Conservation (phyloP, 1,140 invertebrate genomes). For the Saxidomus purpurata region DNA sequence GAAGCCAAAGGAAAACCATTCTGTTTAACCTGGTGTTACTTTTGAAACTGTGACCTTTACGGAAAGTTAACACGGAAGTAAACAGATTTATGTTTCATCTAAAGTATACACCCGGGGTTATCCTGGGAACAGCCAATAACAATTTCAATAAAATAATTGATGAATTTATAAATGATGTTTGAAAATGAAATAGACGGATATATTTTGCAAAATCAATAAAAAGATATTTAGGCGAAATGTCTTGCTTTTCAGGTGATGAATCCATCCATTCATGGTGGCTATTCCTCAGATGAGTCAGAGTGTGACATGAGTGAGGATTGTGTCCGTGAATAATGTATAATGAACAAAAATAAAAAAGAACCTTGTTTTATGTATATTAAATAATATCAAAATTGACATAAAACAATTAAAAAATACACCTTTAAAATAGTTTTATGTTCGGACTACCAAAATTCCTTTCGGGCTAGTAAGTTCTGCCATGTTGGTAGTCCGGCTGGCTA, state of each 20-base stretch:
- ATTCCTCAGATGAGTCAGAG: conserved; percentile 31
- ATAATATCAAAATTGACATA: conserved; percentile 25
- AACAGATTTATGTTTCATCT: conserved; percentile 40
- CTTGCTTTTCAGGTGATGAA: conserved; percentile 40
- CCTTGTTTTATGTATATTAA: conserved; percentile 18
- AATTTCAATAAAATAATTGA: conserved; percentile 38
- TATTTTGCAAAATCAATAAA: conserved; percentile 42
- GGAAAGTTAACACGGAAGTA: conserved; percentile 32
- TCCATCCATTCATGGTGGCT: conserved; percentile 39
- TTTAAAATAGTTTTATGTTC: conserved; percentile 22
- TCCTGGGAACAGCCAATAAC: conserved; percentile 41
- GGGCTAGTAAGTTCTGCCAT: background rate
- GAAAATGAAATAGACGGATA: conserved; percentile 33
- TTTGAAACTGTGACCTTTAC: conserved; percentile 36
- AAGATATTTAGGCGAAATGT: conserved; percentile 33
- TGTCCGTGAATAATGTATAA: conserved; percentile 37
- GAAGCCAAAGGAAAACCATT: conserved; percentile 35
- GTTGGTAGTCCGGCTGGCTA: conserved; percentile 17
- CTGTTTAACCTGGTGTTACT: conserved; percentile 42
- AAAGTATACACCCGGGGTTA: conserved; percentile 36
- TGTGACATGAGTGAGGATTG: conserved; percentile 3
- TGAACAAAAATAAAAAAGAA: conserved; percentile 39
- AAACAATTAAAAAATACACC: conserved; percentile 25
- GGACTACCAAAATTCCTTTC: conserved; percentile 10
- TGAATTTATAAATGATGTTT: conserved; percentile 38